Evolutionary conservation across 2,797 vertebrate genomes (phyloP).

Genomic region (Prionace glauca): DNA sequence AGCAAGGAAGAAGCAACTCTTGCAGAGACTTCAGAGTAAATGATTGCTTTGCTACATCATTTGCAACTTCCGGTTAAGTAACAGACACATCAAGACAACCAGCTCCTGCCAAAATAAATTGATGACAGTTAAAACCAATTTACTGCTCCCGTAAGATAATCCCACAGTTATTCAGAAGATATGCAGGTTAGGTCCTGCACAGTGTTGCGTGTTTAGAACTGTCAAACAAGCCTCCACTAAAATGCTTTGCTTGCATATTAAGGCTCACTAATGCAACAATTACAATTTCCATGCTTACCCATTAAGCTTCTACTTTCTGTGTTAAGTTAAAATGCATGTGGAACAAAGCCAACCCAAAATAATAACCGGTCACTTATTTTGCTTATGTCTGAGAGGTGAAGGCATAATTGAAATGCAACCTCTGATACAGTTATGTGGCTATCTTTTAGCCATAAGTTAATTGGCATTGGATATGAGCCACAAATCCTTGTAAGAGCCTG

Average conservation of each 20-base stretch:
- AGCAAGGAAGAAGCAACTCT: not conserved
- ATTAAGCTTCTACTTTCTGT: not conserved
- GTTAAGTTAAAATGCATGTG: no score
- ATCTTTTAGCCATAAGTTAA: not conserved
- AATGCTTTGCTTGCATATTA: not conserved
- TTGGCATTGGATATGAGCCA: not conserved
- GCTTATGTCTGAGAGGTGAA: not conserved
- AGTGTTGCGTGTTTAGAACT: not conserved
- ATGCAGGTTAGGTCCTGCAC: not conserved
- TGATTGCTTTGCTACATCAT: not conserved
- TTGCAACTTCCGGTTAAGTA: not conserved
- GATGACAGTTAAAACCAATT: not conserved
- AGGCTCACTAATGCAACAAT: not conserved
- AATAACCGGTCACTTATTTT: not conserved
- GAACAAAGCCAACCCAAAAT: not conserved
- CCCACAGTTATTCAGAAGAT: not conserved
- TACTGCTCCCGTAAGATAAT: not conserved
- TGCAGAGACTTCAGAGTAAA: not conserved
- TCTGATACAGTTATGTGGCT: not conserved
- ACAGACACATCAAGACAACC: not conserved
- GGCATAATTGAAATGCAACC: not conserved
- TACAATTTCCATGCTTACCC: not conserved
- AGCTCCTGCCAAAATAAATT: not conserved
- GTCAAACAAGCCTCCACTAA: not conserved
- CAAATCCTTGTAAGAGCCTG: not conserved